These are phyloP conservation scores for Zaprionus inermis DNA, from an alignment of 1,140 invertebrate species.

Conservation along the genomic window DNA sequence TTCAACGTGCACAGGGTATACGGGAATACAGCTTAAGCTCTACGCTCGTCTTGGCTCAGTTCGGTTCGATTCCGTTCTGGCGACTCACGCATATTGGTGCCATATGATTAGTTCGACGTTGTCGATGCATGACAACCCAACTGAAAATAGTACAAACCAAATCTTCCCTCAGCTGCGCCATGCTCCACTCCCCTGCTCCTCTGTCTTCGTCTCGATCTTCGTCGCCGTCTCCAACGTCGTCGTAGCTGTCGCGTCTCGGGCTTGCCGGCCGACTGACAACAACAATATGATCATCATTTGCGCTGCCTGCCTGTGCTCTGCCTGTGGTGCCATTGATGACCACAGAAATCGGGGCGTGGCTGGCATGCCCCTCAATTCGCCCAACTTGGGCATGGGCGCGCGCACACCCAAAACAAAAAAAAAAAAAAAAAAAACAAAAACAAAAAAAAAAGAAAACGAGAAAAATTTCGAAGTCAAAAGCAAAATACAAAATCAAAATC, in stretches of 20 bases:
- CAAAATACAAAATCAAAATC: conserved; percentile 26
- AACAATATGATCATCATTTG: conserved; percentile 64
- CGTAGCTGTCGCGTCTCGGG: conserved; percentile 46
- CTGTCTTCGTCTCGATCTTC: not conserved
- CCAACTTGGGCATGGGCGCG: conserved; percentile 71
- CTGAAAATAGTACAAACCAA: conserved; percentile 56
- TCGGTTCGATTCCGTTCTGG: not conserved
- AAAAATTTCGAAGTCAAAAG: conserved; percentile 39
- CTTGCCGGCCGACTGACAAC: conserved; percentile 41
- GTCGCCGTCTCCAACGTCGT: not conserved
- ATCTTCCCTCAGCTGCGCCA: conserved; percentile 28
- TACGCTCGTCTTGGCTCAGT: not conserved
- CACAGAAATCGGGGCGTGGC: conserved; percentile 77
- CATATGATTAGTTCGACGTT: conserved; percentile 76
- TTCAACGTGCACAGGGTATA: not conserved
- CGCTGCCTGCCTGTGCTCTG: conserved; percentile 14
- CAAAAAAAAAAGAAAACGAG: not conserved
- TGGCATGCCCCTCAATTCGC: conserved; percentile 71
- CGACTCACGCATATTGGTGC: conserved; percentile 70
- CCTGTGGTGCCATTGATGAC: conserved; percentile 75
- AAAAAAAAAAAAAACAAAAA: conserved; percentile 35
- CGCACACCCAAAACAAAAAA: conserved; percentile 57
- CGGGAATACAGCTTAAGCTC: not conserved
- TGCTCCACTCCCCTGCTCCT: not conserved
- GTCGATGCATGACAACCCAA: conserved; percentile 69